A percentile compares a stretch with the other conserved stretches of the same genome.
Conservation (phyloP, 2,888 invertebrate species). For the Notodonta dromedarius region DNA sequence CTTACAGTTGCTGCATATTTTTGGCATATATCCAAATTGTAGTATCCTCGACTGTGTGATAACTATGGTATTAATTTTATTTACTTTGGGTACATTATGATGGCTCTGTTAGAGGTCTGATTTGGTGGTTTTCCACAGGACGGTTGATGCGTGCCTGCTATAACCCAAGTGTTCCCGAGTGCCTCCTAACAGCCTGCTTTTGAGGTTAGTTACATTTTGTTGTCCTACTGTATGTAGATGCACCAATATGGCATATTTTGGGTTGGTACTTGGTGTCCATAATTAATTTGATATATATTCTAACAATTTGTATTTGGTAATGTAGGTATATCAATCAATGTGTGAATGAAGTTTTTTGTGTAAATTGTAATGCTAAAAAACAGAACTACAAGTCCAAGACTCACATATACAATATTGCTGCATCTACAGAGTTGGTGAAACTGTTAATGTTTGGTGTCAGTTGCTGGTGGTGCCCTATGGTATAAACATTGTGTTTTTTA, state of each 20-base stretch:
- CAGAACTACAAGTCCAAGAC: conserved; percentile 5
- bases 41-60: conserved; percentile 77
- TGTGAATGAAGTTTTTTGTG: neutral
- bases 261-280: neutral
- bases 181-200: conserved; percentile 80
- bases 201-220: conserved; percentile 73
- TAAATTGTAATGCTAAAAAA: conserved; percentile 15
- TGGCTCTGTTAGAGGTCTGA: conserved; percentile 52
- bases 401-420: conserved; percentile 19
- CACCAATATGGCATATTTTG: conserved; percentile 15
- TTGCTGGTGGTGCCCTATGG: conserved; percentile 10
- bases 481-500: neutral
- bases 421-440: conserved; percentile 12
- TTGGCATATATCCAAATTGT: conserved; percentile 74
- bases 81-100: conserved; percentile 44
- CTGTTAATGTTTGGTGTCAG: conserved; percentile 22
- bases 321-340: neutral
- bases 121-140: conserved; percentile 77
- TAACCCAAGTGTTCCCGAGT: conserved; percentile 77
- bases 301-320: conserved; percentile 18
- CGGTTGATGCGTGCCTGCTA: conserved; percentile 74
- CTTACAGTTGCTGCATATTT: conserved; percentile 66
- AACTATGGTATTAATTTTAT: conserved; percentile 52
- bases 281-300: neutral
- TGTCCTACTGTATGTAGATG: conserved; percentile 31